Base-by-base conservation (phyloP, 1,140 invertebrate species). In the Lucilia cuprina region DNA sequence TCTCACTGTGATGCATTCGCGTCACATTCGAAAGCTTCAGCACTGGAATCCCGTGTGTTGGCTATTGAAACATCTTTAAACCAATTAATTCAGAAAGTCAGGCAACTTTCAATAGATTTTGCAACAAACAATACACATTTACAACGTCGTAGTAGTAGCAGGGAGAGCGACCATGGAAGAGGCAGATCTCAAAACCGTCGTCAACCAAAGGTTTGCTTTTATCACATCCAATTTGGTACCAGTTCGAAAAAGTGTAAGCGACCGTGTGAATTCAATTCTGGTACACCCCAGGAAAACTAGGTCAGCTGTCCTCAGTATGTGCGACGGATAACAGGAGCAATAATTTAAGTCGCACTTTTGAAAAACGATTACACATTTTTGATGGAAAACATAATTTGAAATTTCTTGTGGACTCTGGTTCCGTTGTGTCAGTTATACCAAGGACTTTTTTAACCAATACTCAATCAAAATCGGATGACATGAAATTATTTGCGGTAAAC, bases 41-140 rank as follows among this genome's bases (percentile, higher is more conserved):
- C 91, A 84, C 91, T 92, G 0, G 92, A 93, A 84, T 93, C 92
- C 83, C 83, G 91, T 8, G 41, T 75, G 3, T 86, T 93, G 0
- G 94, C 93, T 85, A 83, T 85, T 0, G 30, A 83, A 4, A 91
- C 88, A 0, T 60, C 87, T 10, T 87, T 88, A 1, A 92, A 93
- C 83, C 35, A 86, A 4, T 93, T 91, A 2, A 49, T 93, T 3
- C 89, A 88, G 0, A 85, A 88, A 60, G 14, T 80, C 7, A 80
- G 77, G 2, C 25, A 80, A 25, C n/a, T 41, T 9, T 80, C 41
- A 0, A 47, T n/a, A 17, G 17, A 47, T 12, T 41, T 75, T 25
- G 41, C 77, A 80, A 41, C 25, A 3, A 35, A 12, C n/a, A 47
- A 47, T 47, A 19, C 77, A 47, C 0, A 34, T 25, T 80, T 2